Evolutionary conservation across 2,888 invertebrate species (phyloP).

Genomic region (Noctua janthe): DNA sequence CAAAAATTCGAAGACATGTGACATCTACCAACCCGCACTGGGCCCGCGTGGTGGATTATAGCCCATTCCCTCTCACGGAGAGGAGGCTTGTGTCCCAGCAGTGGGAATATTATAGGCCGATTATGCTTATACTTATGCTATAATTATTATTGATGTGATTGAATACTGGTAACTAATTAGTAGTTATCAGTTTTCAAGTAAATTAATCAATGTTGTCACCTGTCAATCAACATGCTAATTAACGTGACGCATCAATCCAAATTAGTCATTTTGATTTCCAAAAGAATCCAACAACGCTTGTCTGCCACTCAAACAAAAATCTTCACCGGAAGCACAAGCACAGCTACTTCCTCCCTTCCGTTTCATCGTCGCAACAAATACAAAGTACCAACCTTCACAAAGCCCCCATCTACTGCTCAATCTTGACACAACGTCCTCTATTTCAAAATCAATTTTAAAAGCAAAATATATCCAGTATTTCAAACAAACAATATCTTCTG

Average conservation of each 20-base stretch:
- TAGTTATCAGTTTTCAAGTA: not conserved
- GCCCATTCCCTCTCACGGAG: too few species aligned
- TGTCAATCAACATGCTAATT: not conserved
- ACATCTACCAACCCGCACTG: too few species aligned
- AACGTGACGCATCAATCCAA: not conserved
- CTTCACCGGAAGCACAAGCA: not conserved
- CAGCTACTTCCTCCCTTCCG: slow-evolving; percentile 9
- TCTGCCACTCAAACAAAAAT: slow-evolving; percentile 6
- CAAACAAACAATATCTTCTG: slow-evolving; percentile 67
- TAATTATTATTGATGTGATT: not conserved
- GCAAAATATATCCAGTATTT: slow-evolving; percentile 68
- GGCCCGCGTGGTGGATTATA: too few species aligned
- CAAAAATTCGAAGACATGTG: too few species aligned
- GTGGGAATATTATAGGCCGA: too few species aligned
- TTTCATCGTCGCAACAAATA: slow-evolving; percentile 40
- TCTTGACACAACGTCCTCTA: slow-evolving; percentile 68
- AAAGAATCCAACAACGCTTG: not conserved
- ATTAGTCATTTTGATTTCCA: not conserved
- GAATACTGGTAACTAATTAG: not conserved
- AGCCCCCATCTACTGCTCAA: slow-evolving; percentile 57
- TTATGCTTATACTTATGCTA: too few species aligned
- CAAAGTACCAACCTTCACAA: slow-evolving; percentile 48
- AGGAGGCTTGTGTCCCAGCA: too few species aligned
- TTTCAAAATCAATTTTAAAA: slow-evolving; percentile 69
- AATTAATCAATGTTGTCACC: not conserved